Base-by-base conservation (phyloP, 2,797 vertebrate genomes). In the Pseudochaenichthys georgianus region DNA sequence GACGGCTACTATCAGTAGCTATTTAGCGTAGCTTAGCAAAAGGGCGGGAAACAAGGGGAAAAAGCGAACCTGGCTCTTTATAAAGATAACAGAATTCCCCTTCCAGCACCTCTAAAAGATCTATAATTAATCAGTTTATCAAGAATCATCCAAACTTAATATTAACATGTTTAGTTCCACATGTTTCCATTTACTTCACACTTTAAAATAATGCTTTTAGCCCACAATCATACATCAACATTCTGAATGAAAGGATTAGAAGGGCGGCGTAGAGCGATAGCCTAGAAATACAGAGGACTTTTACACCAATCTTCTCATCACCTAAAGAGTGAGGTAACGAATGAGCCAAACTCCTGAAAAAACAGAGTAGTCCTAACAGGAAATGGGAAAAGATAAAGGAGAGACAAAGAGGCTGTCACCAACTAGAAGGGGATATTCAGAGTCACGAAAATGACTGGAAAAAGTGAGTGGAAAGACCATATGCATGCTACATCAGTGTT, bases 381-480 rank as follows among this genome's bases (percentile, higher is more conserved):
- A 89, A 79, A 72, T 28, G 31, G 72, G 83, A 70, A 51, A 17
- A 45, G 54, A 70, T 72, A 47, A 53, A 75, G 76, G 48, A 52
- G 55, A 13, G 78, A 85, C 73, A 77, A 77, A 70, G 76, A 69
- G 59, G 50, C 51, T 53, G 57, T 74, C 64, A 50, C 47, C 46
- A 45, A 51, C 23, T 52, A 52, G 70, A 51, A 21, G 69, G 12
- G 77, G 46, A 67, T 75, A 82, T 82, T 82, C 80, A 31, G 42
- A 76, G 75, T 84, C 78, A 78, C 13, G 54, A 68, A 53, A 67
- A 17, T 11, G 31, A 67, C n/a, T 51, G 75, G 69, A 75, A 78
- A 69, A 75, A 75, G 62, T 61, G 65, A 77, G 23, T 73, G 70
- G 74, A 70, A 73, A 75, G 63, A 68, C 65, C n/a, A 34, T 71